Evolutionary conservation across 2,113 vertebrate species (phyloP).

Genomic region (Zosterops japonicus): DNA sequence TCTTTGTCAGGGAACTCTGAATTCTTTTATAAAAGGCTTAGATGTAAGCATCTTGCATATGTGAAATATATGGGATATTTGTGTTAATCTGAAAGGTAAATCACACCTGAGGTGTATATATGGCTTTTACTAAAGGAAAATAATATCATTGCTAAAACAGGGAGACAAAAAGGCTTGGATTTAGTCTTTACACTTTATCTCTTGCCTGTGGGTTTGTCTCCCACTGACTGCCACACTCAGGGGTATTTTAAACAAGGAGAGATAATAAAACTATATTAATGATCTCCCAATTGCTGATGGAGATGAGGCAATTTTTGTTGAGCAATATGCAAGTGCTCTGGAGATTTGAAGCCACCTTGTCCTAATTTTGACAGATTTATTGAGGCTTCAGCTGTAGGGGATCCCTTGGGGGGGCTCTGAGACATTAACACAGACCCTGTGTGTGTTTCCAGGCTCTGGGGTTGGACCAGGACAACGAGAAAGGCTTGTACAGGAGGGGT

Average conservation of each 20-base stretch:
- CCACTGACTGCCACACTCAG: background rate
- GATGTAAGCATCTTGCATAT: background rate
- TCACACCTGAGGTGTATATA: rapidly evolving
- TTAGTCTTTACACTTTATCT: background rate
- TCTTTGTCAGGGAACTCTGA: background rate
- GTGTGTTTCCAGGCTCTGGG: constrained; percentile 82
- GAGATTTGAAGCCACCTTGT: background rate
- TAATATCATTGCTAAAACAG: background rate
- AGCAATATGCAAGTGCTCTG: background rate
- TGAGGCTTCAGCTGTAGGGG: background rate
- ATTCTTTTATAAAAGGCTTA: background rate
- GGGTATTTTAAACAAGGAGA: background rate
- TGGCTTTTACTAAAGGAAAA: background rate
- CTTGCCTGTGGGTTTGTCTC: background rate
- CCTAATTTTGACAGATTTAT: background rate
- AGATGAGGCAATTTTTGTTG: background rate
- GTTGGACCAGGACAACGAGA: constrained; percentile 88
- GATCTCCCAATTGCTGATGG: background rate
- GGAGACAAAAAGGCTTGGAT: background rate
- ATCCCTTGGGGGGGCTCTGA: background rate
- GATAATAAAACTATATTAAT: background rate
- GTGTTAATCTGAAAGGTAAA: background rate
- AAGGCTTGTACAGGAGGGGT: constrained; percentile 89
- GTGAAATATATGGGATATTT: background rate
- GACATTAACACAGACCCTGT: background rate